A percentile compares a stretch with the other conserved stretches of the same genome.
These are phyloP conservation scores for Holacanthella duospinosa DNA, from an alignment of 2,888 invertebrate genomes.

Conservation along the genomic window DNA sequence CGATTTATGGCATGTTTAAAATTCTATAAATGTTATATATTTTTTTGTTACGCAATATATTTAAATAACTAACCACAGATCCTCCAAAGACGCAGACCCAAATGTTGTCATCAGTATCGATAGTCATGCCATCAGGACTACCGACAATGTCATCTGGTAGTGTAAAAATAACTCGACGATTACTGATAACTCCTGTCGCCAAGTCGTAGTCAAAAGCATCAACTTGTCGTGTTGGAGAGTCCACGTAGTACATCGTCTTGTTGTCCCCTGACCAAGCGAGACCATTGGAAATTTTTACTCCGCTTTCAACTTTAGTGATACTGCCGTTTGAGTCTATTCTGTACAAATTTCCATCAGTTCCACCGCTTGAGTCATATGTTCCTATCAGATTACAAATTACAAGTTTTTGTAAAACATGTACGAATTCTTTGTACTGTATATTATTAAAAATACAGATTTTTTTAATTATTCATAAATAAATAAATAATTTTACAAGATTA, in stretches of 20 bases:
- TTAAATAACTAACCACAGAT: background rate
- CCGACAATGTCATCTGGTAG: conserved; percentile 49
- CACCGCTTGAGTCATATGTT: conserved; percentile 9
- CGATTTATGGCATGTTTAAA: too few relatives aligned
- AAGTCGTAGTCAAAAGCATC: conserved; percentile 31
- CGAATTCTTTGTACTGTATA: too few relatives aligned
- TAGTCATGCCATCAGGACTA: conserved; percentile 66
- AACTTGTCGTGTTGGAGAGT: conserved; percentile 24
- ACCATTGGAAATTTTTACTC: conserved; percentile 31
- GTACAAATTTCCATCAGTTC: conserved; percentile 27
- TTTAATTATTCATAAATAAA: too few relatives aligned
- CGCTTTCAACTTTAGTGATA: conserved; percentile 18
- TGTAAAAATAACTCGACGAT: conserved; percentile 51
- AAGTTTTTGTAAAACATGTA: too few relatives aligned
- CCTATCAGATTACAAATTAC: too few relatives aligned
- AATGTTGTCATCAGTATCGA: conserved; percentile 63
- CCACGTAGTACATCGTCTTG: conserved; percentile 29
- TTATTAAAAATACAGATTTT: too few relatives aligned
- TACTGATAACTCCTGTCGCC: conserved; percentile 38
- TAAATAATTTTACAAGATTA: too few relatives aligned
- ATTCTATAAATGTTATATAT: too few relatives aligned
- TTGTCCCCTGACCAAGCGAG: conserved; percentile 30
- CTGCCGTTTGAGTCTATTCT: conserved; percentile 23
- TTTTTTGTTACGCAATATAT: too few relatives aligned
- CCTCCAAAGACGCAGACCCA: conserved; percentile 67